Evolutionary conservation across 2,797 vertebrate genomes (phyloP), one percentile per base, ranked within the genome.

Genomic region (Lagothrix lagotricha): DNA sequence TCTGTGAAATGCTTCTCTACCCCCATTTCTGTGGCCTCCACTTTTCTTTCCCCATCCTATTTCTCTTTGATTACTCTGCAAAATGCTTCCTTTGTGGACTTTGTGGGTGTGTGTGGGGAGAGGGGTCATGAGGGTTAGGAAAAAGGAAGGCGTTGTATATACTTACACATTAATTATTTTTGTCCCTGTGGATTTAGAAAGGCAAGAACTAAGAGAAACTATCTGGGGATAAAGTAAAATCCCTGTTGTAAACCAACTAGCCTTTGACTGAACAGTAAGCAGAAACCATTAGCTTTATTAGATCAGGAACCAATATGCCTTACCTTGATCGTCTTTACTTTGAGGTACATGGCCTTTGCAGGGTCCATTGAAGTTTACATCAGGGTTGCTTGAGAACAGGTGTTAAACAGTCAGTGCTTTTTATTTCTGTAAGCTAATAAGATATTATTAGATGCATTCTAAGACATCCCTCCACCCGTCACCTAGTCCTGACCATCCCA

Each of bases 201-300:
- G 48, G 3, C 36, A 48, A 73, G 61, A 95, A 93, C 81, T 7
- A 33, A 86, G 24, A 95, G 44, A 91, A 87, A 77, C 52, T 88
- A 83, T 72, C 61, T 57, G 44, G 4, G 28, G 30, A n/a, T 5
- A 76, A 93, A 90, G 24, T 44, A 64, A 54, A 90, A 52, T 73
- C 41, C 87, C 48, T 82, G 44, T 75, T 70, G 44, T 22, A 96
- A 84, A 50, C 22, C 20, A 94, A 30, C 4, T 19, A 88, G 15
- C 7, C 10, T 88, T 90, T 93, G 75, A 73, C 36, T 73, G 46
- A 39, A 48, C 79, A 75, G 33, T 92, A 86, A 86, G 76, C 36
- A 70, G 52, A 96, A 77, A 9, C 17, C 79, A 77, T 92, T 85
- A 67, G 44, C 58, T 89, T 82, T 90, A 54, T 93, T 76, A 77